Percentiles rank a stretch among this genome's conserved stretches.
phyloP scores from a whole-genome alignment of 2,113 vertebrate species.

The Gambusia holbrooki region DNA sequence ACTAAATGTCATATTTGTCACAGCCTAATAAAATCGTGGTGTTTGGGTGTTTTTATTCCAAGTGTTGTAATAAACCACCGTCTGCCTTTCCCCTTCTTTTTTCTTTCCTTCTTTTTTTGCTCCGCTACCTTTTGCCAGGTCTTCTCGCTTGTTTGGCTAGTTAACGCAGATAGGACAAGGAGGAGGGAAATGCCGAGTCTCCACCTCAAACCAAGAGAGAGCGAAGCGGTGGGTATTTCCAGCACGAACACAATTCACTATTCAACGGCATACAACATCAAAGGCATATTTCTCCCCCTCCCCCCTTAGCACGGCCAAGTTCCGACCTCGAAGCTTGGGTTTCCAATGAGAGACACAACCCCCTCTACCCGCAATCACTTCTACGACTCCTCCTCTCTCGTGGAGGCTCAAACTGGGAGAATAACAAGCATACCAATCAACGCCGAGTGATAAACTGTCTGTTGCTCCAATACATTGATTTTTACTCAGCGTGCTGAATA shows the following conservation, averaged over 20 bases:
- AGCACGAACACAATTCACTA: conserved; percentile 77
- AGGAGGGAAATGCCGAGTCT: conserved; percentile 71
- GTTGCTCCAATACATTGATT: background rate
- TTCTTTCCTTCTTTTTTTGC: background rate
- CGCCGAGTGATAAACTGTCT: background rate
- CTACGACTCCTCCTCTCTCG: conserved; percentile 66
- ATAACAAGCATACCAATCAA: conserved; percentile 4
- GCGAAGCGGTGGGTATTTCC: conserved; percentile 77
- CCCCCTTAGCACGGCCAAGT: conserved; percentile 75
- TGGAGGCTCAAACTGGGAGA: conserved; percentile 23
- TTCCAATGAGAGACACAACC: conserved; percentile 74
- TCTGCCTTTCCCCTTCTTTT: background rate
- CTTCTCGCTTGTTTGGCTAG: conserved; percentile 47
- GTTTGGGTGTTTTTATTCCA: conserved; percentile 26
- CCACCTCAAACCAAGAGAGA: conserved; percentile 67
- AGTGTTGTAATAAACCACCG: conserved; percentile 21
- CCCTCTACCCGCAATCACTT: conserved; percentile 67
- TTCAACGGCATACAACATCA: conserved; percentile 77
- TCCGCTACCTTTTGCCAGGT: conserved; percentile 47
- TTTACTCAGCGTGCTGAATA: background rate
- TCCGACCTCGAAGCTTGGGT: conserved; percentile 76
- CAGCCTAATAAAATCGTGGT: background rate
- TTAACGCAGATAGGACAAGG: conserved; percentile 40
- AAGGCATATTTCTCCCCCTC: conserved; percentile 77
- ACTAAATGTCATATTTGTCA: conserved; percentile 6